These are phyloP conservation scores for Acrobasis consociella DNA, from an alignment of 2,888 invertebrate species.

Conservation along the genomic window DNA sequence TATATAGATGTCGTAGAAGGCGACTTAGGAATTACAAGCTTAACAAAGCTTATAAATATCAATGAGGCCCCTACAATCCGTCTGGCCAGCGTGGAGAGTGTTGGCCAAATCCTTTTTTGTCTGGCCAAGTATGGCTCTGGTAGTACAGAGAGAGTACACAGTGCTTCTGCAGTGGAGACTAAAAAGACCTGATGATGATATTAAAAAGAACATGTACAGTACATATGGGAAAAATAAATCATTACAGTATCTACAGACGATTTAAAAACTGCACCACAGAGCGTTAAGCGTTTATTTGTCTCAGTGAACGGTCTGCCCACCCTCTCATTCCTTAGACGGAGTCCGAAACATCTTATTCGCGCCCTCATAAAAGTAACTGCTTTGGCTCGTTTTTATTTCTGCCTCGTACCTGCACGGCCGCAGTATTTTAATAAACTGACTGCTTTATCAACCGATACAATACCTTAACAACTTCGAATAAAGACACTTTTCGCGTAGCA, in stretches of 20 bases:
- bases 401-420: conserved; percentile 80
- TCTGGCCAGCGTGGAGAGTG: no score
- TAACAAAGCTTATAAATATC: no score
- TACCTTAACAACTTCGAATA: conserved; percentile 42
- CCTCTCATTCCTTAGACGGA: conserved; percentile 76
- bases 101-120: no score
- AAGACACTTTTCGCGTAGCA: conserved; percentile 40
- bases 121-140: no score
- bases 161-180: no score
- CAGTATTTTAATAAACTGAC: conserved; percentile 81
- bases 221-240: no score
- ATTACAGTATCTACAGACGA: background rate
- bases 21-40: no score
- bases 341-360: conserved; percentile 83
- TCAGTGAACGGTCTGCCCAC: conserved; percentile 44
- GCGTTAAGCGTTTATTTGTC: conserved; percentile 32
- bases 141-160: no score
- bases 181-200: no score
- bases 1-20: no score
- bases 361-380: conserved; percentile 83
- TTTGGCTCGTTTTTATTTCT: conserved; percentile 81
- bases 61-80: no score
- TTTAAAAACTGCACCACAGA: background rate
- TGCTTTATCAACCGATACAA: conserved; percentile 38
- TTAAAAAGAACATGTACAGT: no score